Percentiles rank a stretch among this genome's conserved stretches.
phyloP scores from a whole-genome alignment of 2,113 vertebrate species.

The Camelus bactrianus region DNA sequence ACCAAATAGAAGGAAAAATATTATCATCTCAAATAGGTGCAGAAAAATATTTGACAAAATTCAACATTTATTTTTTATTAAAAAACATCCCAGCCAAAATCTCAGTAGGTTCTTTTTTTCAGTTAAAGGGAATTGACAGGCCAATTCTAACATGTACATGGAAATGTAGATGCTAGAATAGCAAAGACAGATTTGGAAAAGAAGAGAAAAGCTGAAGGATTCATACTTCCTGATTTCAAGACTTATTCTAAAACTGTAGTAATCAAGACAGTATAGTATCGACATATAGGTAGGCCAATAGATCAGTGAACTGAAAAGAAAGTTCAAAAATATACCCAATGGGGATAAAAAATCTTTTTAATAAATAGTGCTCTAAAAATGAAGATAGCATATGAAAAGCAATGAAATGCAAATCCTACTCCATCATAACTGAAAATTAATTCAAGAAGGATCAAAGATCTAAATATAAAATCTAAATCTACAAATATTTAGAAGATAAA shows the following conservation, averaged over 20 bases:
- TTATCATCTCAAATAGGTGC: background rate
- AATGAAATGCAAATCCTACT: background rate
- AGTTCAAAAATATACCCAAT: background rate
- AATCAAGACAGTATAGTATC: background rate
- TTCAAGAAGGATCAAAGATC: background rate
- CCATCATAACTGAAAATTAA: background rate
- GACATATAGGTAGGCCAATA: background rate
- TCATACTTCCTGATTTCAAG: background rate
- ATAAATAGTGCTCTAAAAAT: constrained; percentile 36
- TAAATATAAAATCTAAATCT: background rate
- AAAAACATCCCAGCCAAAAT: background rate
- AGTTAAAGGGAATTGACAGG: constrained; percentile 20
- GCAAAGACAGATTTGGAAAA: background rate
- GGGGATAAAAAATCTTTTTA: background rate
- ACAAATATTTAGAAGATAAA: background rate
- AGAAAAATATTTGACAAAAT: background rate
- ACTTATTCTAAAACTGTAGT: background rate
- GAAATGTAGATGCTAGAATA: constrained; percentile 23
- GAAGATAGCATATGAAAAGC: background rate
- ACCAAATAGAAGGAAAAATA: background rate
- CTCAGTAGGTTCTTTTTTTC: background rate
- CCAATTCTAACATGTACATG: background rate
- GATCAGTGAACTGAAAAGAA: background rate
- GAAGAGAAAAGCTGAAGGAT: background rate
- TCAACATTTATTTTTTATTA: background rate